These are phyloP conservation scores for Gobio occitaniae DNA, from an alignment of 2,797 vertebrate species.

Conservation along the genomic window DNA sequence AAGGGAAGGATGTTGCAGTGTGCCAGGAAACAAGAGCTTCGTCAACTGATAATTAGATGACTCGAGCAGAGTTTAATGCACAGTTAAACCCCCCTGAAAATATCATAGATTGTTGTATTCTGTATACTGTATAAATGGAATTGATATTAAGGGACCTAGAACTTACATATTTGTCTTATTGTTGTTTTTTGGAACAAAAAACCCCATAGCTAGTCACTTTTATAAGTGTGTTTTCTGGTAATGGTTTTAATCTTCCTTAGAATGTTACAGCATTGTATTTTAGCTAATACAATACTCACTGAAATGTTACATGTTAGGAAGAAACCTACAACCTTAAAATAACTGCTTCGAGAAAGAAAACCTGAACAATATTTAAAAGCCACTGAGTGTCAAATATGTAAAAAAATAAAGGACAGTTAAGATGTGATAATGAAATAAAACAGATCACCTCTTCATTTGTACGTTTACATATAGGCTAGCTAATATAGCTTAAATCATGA, in stretches of 20 bases:
- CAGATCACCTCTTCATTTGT: background rate
- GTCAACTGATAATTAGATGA: constrained; percentile 45
- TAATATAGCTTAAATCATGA: constrained; percentile 20
- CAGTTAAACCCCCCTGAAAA: constrained; percentile 41
- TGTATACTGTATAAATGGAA: constrained; percentile 26
- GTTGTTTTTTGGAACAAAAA: constrained; percentile 32
- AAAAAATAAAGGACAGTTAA: background rate
- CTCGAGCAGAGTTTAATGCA: constrained; percentile 37
- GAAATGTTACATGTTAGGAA: constrained; percentile 12
- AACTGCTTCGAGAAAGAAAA: background rate
- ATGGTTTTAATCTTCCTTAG: constrained; percentile 17
- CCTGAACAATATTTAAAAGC: constrained; percentile 7
- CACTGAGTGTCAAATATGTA: constrained; percentile 2
- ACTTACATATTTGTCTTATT: background rate
- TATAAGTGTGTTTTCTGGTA: background rate
- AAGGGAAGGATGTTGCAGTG: constrained; percentile 59
- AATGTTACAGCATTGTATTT: constrained; percentile 31
- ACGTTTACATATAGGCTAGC: constrained; percentile 8
- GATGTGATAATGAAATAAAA: background rate
- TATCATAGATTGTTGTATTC: constrained; percentile 30
- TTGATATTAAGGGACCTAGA: constrained; percentile 1
- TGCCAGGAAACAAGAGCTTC: constrained; percentile 35
- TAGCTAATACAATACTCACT: constrained; percentile 10
- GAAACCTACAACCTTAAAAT: background rate
- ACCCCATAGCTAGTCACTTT: constrained; percentile 18